These are phyloP conservation scores for Platerodrilus igneus DNA, from an alignment of 2,888 invertebrate genomes.

Conservation along the genomic window DNA sequence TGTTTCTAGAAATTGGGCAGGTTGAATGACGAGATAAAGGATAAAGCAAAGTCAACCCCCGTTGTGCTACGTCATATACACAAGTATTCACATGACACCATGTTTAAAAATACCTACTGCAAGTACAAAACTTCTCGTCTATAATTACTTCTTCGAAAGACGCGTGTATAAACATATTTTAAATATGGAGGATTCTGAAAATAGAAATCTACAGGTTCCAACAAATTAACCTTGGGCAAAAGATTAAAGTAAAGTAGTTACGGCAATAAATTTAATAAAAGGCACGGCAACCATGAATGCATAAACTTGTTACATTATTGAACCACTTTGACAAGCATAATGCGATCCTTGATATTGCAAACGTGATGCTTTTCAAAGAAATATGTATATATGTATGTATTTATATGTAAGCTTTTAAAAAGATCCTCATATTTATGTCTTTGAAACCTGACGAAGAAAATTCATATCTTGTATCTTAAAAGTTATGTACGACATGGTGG, in stretches of 20 bases:
- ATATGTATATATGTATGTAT: conserved; percentile 15
- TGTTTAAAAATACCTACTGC: no score
- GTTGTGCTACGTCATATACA: no score
- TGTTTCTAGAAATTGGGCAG: no score
- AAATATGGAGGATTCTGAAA: no score
- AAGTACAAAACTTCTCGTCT: no score
- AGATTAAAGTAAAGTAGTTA: conserved; percentile 27
- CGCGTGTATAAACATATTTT: no score
- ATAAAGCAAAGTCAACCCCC: no score
- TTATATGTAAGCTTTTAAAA: conserved; percentile 14
- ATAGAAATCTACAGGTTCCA: conserved; percentile 20
- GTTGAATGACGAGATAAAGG: no score
- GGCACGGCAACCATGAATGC: conserved; percentile 25
- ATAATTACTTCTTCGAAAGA: no score
- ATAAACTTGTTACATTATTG: conserved; percentile 43
- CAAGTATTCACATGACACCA: no score
- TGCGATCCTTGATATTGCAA: conserved; percentile 23
- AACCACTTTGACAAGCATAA: conserved; percentile 39
- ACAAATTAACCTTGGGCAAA: conserved; percentile 20
- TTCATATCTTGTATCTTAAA: no score
- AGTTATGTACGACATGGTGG: no score
- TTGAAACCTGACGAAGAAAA: conserved; percentile 2
- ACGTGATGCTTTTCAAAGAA: conserved; percentile 21
- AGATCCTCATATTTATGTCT: conserved; percentile 20
- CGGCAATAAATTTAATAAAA: conserved; percentile 26